Evolutionary conservation across 2,113 vertebrate genomes (phyloP).

Genomic region (Mystacornis crossleyi): DNA sequence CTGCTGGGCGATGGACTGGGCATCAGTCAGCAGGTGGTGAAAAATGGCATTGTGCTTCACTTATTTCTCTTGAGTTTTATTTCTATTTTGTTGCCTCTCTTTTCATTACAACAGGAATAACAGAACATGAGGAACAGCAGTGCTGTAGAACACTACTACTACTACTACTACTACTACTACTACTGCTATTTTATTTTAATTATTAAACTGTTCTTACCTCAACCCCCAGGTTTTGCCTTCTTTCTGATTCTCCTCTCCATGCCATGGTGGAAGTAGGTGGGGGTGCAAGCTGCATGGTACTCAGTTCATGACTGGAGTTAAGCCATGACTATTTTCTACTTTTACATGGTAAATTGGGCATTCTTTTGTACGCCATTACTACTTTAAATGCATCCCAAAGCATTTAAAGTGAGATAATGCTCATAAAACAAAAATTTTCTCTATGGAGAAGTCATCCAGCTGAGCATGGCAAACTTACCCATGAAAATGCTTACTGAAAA

Average conservation of each 20-base stretch:
- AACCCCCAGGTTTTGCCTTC: fast-evolving
- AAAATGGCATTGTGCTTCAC: not conserved
- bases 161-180: not conserved
- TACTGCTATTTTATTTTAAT: not conserved
- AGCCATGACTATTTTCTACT: not conserved
- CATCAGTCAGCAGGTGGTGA: not conserved
- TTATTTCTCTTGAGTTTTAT: not conserved
- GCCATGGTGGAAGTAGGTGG: fast-evolving
- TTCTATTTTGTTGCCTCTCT: not conserved
- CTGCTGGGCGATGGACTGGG: no score
- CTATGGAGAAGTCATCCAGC: not conserved
- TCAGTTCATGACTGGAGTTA: not conserved
- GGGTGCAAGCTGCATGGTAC: not conserved
- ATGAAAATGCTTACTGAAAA: not conserved
- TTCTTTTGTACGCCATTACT: not conserved
- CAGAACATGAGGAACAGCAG: not conserved
- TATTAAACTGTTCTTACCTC: not conserved
- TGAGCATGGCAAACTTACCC: not conserved
- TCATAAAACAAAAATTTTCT: not conserved
- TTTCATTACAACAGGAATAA: not conserved
- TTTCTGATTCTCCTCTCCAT: not conserved
- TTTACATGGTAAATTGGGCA: not conserved
- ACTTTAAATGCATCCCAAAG: not conserved
- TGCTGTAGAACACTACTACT: not conserved
- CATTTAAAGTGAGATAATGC: not conserved